These are phyloP conservation scores for Crepidodera aurea DNA, from an alignment of 2,888 invertebrate genomes.

Conservation along the genomic window DNA sequence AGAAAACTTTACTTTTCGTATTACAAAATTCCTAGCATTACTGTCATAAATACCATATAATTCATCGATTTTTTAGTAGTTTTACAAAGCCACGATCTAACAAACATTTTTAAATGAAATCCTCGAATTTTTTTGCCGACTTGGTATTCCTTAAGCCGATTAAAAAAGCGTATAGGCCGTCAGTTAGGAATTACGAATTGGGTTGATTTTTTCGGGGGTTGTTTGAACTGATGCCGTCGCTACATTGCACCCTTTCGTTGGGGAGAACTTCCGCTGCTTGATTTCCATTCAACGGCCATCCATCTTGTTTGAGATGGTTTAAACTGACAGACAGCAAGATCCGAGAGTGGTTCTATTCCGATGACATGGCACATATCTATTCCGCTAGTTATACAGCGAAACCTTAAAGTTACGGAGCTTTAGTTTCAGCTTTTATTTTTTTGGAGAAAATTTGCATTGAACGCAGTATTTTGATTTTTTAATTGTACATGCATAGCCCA, in stretches of 20 bases:
- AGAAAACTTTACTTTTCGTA: too few relatives aligned
- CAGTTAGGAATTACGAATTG: constrained; percentile 39
- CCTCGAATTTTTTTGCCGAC: not conserved
- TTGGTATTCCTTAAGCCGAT: not conserved
- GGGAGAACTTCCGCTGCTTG: constrained; percentile 62
- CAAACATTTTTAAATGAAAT: not conserved
- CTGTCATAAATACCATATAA: too few relatives aligned
- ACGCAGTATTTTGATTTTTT: not conserved
- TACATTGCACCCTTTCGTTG: constrained; percentile 51
- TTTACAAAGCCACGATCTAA: too few relatives aligned
- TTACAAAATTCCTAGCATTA: too few relatives aligned
- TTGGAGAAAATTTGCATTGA: too few relatives aligned
- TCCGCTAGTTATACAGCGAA: constrained; percentile 47
- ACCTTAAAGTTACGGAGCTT: constrained; percentile 28
- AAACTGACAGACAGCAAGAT: constrained; percentile 63
- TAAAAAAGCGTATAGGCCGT: constrained; percentile 32
- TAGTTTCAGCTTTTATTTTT: not conserved
- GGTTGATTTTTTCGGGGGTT: constrained; percentile 39
- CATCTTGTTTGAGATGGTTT: constrained; percentile 69
- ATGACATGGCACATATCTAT: constrained; percentile 61
- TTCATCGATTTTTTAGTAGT: too few relatives aligned
- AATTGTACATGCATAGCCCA: too few relatives aligned
- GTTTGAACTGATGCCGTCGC: constrained; percentile 36
- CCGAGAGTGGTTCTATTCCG: constrained; percentile 59
- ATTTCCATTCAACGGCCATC: constrained; percentile 72